Evolutionary conservation across 2,113 vertebrate species (phyloP), one percentile per base, ranked within the genome.

Genomic region (Oxyruncus cristatus): DNA sequence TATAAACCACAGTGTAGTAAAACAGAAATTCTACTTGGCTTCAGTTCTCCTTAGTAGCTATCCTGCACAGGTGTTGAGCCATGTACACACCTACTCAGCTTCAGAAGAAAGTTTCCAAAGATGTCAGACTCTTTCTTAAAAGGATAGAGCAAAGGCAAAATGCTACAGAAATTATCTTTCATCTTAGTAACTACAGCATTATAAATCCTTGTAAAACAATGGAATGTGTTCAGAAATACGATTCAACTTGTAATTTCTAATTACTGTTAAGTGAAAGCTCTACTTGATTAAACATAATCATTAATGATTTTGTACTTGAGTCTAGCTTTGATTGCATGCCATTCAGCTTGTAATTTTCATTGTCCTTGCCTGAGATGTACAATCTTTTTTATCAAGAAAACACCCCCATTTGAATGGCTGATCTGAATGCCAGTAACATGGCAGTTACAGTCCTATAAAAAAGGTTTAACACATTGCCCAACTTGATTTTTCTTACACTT

Each of bases 371-470:
- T 62, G 59, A 88, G 61, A 77, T 3, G 2, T 18, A 44, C 9
- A 27, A 56, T 65, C 3, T 47, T 65, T 78, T 66, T 75, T 37
- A 83, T 19, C 24, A 42, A 63, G n/a, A 50, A 35, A n/a, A 79
- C 42, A 7, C 0, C 0, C 3, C 3, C 1, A 1, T n/a, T 13
- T 63, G 47, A 88, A 58, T 71, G 61, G n/a, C 37, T 94, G 33
- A 67, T 59, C 66, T 44, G 35, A 86, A 62, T 49, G 44, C 21
- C 39, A 61, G 55, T 35, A 82, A 44, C 3, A 56, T 39, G 21
- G 14, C 23, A 67, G 32, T 44, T 56, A 49, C 7, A 68, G 14
- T 55, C 53, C 46, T 39, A 61, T 6, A 65, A n/a, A 75, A 67
- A 55, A 68, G 2, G 2, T 70, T 59, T 41, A 76, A 80, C 63